Percentiles rank a stretch among this genome's conserved stretches.
Conservation (phyloP, 2,113 vertebrate species). For the Perca schrenkii region DNA sequence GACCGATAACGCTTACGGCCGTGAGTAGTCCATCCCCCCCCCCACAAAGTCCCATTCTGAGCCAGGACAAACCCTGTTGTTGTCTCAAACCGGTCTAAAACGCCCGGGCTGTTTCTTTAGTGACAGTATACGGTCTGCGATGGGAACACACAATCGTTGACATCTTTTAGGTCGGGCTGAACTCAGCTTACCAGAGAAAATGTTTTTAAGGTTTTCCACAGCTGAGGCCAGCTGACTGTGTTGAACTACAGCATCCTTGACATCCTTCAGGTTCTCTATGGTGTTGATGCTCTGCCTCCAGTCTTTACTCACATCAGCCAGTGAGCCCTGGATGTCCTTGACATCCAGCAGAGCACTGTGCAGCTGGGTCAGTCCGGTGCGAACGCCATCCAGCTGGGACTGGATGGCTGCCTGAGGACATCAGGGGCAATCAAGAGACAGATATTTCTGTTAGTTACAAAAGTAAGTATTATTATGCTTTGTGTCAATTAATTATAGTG, state of each 20-base stretch:
- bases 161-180: not conserved
- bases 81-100: not conserved
- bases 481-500: not conserved
- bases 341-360: conserved; percentile 95
- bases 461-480: not conserved
- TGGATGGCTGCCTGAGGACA: conserved; percentile 93
- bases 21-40: no score
- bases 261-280: conserved; percentile 95
- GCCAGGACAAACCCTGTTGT: no score
- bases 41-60: no score
- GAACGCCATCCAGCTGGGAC: conserved; percentile 96
- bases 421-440: not conserved
- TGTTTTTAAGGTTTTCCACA: conserved; percentile 99
- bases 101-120: not conserved
- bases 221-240: conserved; percentile 97
- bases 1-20: no score
- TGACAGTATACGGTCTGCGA: not conserved
- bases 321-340: conserved; percentile 92
- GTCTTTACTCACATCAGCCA: conserved; percentile 95
- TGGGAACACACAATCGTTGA: not conserved
- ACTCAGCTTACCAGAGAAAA: conserved; percentile 92
- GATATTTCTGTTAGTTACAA: not conserved
- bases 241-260: conserved; percentile 97
- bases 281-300: conserved; percentile 99
- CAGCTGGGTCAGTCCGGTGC: conserved; percentile 95